Evolutionary conservation across 2,113 vertebrate genomes (phyloP).

Genomic region (Erythrolamprus reginae): DNA sequence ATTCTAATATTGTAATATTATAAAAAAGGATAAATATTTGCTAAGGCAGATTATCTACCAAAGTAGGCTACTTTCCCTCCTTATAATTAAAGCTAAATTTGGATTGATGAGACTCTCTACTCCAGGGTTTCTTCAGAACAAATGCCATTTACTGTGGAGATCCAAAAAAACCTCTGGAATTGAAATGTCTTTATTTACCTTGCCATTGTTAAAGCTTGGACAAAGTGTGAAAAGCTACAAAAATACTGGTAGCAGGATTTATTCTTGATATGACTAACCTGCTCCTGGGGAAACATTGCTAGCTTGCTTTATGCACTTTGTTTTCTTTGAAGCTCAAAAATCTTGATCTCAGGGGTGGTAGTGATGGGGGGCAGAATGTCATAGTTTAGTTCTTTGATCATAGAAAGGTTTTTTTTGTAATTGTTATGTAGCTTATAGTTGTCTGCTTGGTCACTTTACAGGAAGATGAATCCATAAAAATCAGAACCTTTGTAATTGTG

Average conservation of each 20-base stretch:
- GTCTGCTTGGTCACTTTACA: background rate
- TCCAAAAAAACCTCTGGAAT: background rate
- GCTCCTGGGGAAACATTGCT: background rate
- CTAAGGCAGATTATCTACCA: no score
- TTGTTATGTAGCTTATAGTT: background rate
- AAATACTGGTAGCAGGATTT: background rate
- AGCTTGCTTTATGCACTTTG: background rate
- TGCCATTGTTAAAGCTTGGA: background rate
- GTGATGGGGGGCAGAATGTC: background rate
- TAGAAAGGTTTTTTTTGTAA: background rate
- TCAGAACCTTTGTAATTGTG: background rate
- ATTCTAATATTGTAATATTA: background rate
- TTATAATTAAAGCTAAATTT: background rate
- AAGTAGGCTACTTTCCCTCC: background rate
- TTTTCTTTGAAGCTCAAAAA: background rate
- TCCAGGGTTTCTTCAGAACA: background rate
- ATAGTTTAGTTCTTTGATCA: background rate
- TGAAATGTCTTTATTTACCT: background rate
- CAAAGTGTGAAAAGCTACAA: background rate
- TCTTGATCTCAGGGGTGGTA: background rate
- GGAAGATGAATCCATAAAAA: background rate
- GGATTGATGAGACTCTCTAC: background rate
- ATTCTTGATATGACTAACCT: background rate
- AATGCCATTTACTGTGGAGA: background rate
- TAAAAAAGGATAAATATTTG: background rate